Conservation (phyloP, 2,888 invertebrate species). For the Tetropium fuscum region DNA sequence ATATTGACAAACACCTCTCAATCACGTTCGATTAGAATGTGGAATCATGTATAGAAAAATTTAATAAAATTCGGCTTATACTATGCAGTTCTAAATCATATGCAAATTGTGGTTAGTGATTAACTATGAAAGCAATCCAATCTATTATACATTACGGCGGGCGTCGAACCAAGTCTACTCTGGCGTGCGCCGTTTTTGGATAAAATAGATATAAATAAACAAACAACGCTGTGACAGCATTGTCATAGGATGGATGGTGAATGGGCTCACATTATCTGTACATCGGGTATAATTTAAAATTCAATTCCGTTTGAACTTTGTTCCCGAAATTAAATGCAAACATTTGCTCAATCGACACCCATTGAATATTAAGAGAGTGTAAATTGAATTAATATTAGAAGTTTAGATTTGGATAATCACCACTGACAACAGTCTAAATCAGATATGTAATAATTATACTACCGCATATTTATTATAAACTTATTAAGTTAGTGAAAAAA, state of each 20-base stretch:
- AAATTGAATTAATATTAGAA: too few species aligned
- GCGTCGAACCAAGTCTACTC: slow-evolving; percentile 8
- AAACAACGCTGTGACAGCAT: slow-evolving; percentile 25
- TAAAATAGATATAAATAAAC: slow-evolving; percentile 26
- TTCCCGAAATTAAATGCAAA: slow-evolving; percentile 49
- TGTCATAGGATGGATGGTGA: slow-evolving; percentile 23
- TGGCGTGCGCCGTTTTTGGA: slow-evolving; percentile 7
- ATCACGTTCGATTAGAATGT: too few species aligned
- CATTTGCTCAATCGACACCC: slow-evolving; percentile 46
- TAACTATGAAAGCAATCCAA: neutral
- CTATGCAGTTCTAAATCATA: too few species aligned
- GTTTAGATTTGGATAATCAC: too few species aligned
- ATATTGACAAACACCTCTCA: too few species aligned
- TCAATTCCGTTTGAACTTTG: slow-evolving; percentile 47
- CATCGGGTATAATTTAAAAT: slow-evolving; percentile 47
- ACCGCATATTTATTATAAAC: too few species aligned
- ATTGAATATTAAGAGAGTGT: slow-evolving; percentile 49
- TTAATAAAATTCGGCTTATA: too few species aligned
- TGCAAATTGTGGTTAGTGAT: neutral
- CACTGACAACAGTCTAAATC: too few species aligned
- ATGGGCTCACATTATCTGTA: slow-evolving; percentile 33
- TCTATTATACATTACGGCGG: slow-evolving; percentile 14
- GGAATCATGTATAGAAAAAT: too few species aligned
- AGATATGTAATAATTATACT: too few species aligned
- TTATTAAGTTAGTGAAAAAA: too few species aligned